Evolutionary conservation across 2,888 invertebrate species (phyloP).

Genomic region (Orgyia antiqua): DNA sequence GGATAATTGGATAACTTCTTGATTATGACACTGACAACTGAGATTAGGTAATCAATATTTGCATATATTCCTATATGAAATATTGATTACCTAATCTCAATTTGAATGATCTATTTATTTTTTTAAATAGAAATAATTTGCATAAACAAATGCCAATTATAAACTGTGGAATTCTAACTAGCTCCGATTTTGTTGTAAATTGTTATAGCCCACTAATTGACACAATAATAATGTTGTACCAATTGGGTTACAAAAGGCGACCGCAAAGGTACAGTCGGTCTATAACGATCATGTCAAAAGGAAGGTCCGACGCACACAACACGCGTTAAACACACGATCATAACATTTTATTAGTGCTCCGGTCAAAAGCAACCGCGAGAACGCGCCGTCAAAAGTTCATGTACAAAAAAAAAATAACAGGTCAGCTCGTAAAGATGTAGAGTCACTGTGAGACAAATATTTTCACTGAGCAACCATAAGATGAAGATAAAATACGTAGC

Average conservation of each 20-base stretch:
- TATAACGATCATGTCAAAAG: conserved; percentile 76
- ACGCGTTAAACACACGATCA: conserved; percentile 77
- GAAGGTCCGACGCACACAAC: conserved; percentile 72
- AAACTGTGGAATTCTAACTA: conserved; percentile 44
- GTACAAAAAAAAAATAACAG: conserved; percentile 59
- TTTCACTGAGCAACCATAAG: conserved; percentile 41
- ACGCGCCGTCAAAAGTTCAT: conserved; percentile 73
- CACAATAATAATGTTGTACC: conserved; percentile 72
- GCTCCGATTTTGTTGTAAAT: conserved; percentile 56
- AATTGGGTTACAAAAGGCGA: conserved; percentile 64
- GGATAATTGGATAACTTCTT: too few relatives aligned
- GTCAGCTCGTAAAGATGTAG: conserved; percentile 68
- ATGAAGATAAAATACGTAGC: conserved; percentile 32
- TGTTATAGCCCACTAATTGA: conserved; percentile 68
- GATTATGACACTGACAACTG: too few relatives aligned
- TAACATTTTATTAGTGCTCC: conserved; percentile 77
- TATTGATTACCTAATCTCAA: too few relatives aligned
- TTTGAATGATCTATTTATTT: too few relatives aligned
- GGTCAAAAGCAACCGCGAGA: conserved; percentile 75
- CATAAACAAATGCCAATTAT: conserved; percentile 40
- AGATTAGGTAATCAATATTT: too few relatives aligned
- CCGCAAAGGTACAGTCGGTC: conserved; percentile 68
- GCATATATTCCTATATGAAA: too few relatives aligned
- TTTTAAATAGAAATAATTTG: conserved; percentile 38
- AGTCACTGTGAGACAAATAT: conserved; percentile 61